phyloP scores from a whole-genome alignment of 2,888 invertebrate genomes.

The Ophion ventricosus region DNA sequence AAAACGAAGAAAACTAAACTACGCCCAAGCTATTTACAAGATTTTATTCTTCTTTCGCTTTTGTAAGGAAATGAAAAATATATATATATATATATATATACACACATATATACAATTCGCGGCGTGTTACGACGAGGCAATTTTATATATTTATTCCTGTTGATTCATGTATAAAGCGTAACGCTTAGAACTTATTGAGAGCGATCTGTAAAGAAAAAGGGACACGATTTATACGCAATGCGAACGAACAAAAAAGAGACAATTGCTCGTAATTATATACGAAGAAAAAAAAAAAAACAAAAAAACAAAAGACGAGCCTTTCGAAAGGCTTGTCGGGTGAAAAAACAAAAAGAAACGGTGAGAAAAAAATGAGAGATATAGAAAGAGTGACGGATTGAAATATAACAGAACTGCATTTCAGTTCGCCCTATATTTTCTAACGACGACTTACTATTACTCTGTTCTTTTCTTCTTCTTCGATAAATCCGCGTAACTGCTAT shows the following conservation, averaged over 20 bases:
- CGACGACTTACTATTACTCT: conserved; percentile 58
- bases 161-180: conserved; percentile 72
- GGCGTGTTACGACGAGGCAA: conserved; percentile 66
- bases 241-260: conserved; percentile 43
- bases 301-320: conserved; percentile 26
- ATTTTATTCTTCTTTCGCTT: conserved; percentile 66
- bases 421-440: conserved; percentile 68
- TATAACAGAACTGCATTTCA: conserved; percentile 54
- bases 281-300: conserved; percentile 5
- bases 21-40: conserved; percentile 58
- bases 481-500: conserved; percentile 62
- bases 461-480: conserved; percentile 66
- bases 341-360: conserved; percentile 40
- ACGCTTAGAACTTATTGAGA: conserved; percentile 53
- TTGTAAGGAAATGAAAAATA: conserved; percentile 62
- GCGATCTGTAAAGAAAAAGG: conserved; percentile 46
- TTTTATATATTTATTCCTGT: conserved; percentile 75
- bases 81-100: too few relatives aligned
- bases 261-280: conserved; percentile 54
- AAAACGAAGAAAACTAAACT: conserved; percentile 24
- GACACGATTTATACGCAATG: conserved; percentile 43
- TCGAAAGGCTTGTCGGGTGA: conserved; percentile 26
- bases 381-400: conserved; percentile 31
- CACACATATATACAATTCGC: conserved; percentile 61
- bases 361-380: conserved; percentile 21